Conservation (phyloP, 2,113 vertebrate species). For the Uropsilus gracilis region DNA sequence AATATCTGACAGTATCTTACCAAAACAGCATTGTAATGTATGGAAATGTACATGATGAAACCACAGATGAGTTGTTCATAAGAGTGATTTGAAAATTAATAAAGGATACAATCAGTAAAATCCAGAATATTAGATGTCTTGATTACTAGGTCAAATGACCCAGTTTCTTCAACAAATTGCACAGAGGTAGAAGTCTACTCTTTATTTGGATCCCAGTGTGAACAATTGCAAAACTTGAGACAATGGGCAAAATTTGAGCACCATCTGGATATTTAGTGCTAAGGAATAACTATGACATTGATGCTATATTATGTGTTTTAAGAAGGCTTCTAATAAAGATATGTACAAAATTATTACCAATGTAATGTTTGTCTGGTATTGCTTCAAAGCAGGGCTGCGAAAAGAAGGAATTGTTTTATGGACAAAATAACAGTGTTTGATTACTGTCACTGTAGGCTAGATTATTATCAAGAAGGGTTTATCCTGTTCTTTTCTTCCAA, state of each 20-base stretch:
- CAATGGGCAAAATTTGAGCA: neutral
- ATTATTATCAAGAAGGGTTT: neutral
- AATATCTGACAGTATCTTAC: neutral
- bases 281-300: neutral
- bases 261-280: neutral
- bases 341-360: neutral
- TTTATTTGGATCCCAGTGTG: neutral
- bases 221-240: neutral
- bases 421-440: neutral
- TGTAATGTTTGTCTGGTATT: neutral
- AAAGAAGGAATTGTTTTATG: neutral
- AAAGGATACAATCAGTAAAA: neutral
- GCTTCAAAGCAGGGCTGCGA: neutral
- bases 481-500: neutral
- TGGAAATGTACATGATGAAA: neutral
- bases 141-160: neutral
- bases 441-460: neutral
- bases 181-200: too few relatives aligned
- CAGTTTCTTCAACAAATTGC: neutral
- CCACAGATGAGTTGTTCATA: neutral
- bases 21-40: neutral
- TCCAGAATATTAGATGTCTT: neutral
- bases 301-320: neutral
- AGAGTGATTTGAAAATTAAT: too few relatives aligned
- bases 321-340: neutral